Evolutionary conservation across 2,888 invertebrate genomes (phyloP).

Genomic region (Loripinus fragilis): DNA sequence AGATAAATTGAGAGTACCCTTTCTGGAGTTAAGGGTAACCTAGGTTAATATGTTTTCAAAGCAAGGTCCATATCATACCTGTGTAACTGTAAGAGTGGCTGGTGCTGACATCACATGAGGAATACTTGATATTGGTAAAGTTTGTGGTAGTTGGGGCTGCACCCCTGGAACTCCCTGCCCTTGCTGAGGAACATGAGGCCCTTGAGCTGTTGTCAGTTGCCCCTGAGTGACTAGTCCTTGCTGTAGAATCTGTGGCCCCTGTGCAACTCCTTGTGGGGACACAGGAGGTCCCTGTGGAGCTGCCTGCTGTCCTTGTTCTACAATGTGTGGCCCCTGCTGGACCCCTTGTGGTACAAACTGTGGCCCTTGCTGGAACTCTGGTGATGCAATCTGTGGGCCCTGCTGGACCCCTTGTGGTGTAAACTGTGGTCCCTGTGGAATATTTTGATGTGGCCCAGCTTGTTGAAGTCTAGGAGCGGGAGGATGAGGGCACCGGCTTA

Average conservation of each 20-base stretch:
- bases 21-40: too few relatives aligned
- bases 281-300: background rate
- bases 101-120: constrained; percentile 35
- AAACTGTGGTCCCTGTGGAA: background rate
- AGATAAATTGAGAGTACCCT: too few relatives aligned
- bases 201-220: background rate
- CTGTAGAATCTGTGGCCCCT: background rate
- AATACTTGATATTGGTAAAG: constrained; percentile 7
- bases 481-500: constrained; percentile 76
- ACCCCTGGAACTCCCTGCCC: background rate
- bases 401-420: background rate
- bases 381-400: background rate
- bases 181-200: background rate
- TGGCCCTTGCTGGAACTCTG: background rate
- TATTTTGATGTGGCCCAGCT: background rate
- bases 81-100: constrained; percentile 55
- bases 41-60: too few relatives aligned
- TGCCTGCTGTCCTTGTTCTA: constrained; percentile 15
- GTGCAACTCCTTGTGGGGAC: background rate
- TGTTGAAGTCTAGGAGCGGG: constrained; percentile 70
- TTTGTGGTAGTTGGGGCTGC: constrained; percentile 1
- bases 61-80: constrained; percentile 32
- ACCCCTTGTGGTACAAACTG: background rate
- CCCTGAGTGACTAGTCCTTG: background rate
- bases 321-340: background rate